Conservation (phyloP, 2,888 invertebrate species). For the Sisyra terminalis region DNA sequence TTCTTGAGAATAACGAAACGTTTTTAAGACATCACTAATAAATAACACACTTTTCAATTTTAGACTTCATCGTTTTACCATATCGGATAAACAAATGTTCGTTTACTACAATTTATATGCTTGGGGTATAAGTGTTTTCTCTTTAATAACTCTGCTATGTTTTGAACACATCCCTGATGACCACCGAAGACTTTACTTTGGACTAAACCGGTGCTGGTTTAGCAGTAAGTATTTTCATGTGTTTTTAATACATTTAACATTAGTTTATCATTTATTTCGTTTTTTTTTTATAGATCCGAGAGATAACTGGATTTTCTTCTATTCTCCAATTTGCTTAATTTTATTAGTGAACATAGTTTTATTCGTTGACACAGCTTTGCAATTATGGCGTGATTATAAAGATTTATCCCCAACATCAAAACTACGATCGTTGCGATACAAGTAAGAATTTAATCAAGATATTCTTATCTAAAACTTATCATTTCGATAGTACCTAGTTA, state of each 20-base stretch:
- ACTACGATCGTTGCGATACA: slow-evolving; percentile 34
- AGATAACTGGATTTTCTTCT: slow-evolving; percentile 47
- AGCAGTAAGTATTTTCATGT: slow-evolving; percentile 26
- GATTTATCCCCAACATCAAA: slow-evolving; percentile 15
- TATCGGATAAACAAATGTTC: slow-evolving; percentile 35
- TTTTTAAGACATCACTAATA: no score
- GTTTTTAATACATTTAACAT: background rate
- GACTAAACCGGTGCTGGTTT: slow-evolving; percentile 45
- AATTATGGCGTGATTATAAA: slow-evolving; percentile 36
- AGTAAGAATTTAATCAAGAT: slow-evolving; percentile 24
- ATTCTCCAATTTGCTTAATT: slow-evolving; percentile 44
- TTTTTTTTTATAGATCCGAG: slow-evolving; percentile 28
- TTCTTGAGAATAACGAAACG: no score
- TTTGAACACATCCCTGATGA: slow-evolving; percentile 35
- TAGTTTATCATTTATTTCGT: background rate
- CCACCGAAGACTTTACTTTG: slow-evolving; percentile 41
- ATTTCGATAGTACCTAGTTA: no score
- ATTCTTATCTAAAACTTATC: background rate
- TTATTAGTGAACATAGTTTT: slow-evolving; percentile 37
- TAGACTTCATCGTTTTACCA: slow-evolving; percentile 9
- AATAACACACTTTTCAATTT: no score
- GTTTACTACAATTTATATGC: slow-evolving; percentile 38
- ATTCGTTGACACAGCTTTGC: slow-evolving; percentile 38
- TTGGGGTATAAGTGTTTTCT: slow-evolving; percentile 37
- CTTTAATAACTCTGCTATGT: slow-evolving; percentile 32